Base-by-base conservation (phyloP, 2,797 vertebrate species). In the Uromys caudimaculatus region DNA sequence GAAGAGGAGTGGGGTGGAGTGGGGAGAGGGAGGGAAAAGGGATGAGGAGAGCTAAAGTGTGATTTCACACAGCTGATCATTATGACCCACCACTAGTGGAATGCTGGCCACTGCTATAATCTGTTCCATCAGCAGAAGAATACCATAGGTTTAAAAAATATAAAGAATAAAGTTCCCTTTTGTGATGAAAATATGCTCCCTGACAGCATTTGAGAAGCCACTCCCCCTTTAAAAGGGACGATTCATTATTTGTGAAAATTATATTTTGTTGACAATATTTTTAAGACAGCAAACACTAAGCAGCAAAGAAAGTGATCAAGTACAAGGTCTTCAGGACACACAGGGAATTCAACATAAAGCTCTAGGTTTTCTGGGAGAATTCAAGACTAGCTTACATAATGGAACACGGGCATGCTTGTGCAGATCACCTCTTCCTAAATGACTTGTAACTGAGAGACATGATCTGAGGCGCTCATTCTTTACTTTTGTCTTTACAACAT, bases 1-100 rank as follows among this genome's bases (percentile, higher is more conserved):
- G 27, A 41, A 35, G 19, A n/a, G n/a, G 10, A 13, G 10, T 21
- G 3, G 9, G 27, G 50, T 24, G 6, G 24, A 60, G 9, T 1
- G 38, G 52, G 8, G 4, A 21, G 21, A 19, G 27, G 27, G 6
- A 32, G 69, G 8, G 11, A 9, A 6, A 27, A 41, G 8, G 41
- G 19, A 24, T 3, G 27, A 35, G 24, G 1, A 27, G 41, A 23
- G 41, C 4, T 54, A 16, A 60, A 9, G 1, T 27, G 0, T 56
- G 12, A 21, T 76, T 94, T 62, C 35, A 73, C 6, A 32, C 4
- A 76, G 50, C 71, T 16, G n/a, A 19, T 13, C 7, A 8, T 23
- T 5, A 6, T 62, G 44, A 64, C 21, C 16, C 16, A 1, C 44
- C 23, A 38, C 32, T 16, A 13, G 21, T 27, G 52, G 71, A 58